Base-by-base conservation (phyloP, 2,113 vertebrate species). In the Pachypanchax playfairii region DNA sequence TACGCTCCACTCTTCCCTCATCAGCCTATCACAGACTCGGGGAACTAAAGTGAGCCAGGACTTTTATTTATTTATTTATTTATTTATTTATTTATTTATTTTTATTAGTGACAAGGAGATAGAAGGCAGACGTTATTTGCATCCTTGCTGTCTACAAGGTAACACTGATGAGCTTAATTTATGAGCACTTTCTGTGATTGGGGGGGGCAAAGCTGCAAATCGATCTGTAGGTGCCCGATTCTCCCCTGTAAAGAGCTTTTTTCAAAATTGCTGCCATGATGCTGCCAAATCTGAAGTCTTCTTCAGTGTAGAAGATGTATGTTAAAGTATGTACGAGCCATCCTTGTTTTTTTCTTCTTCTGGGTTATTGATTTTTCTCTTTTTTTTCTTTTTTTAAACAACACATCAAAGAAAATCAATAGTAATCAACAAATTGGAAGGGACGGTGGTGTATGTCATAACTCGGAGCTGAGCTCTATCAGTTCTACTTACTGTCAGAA, bases 381-480 rank as follows among this genome's bases (percentile, higher is more conserved):
- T 98, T 98, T 20, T 39, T 39, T 41, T n/a, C 8, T 98, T 15
- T 98, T 26, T 24, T 98, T 95, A 94, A 95, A 98, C 96, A 90
- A 95, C 92, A 89, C 93, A 96, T 96, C 94, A 95, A 93, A 93
- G 93, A 96, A 97, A 98, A 96, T 98, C 96, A 95, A 98, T 98
- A 96, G 93, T 92, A 96, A 97, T 97, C 95, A 97, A 97, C 95
- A 97, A 97, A 98, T 97, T 96, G 95, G 88, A 94, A 90, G 92
- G 89, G 86, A 84, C 70, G 77, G 82, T 80, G 85, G 84, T 77
- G 85, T 65, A 91, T 94, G 93, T 95, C 92, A 93, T 89, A 93
- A 92, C 88, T 87, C 81, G 70, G 85, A 90, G 86, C 89, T 82
- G 77, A 86, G 72, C 88, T 87, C 92, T 91, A 92, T 97, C 86